Evolutionary conservation across 2,888 invertebrate genomes (phyloP).

Genomic region (Hypena proboscidalis): DNA sequence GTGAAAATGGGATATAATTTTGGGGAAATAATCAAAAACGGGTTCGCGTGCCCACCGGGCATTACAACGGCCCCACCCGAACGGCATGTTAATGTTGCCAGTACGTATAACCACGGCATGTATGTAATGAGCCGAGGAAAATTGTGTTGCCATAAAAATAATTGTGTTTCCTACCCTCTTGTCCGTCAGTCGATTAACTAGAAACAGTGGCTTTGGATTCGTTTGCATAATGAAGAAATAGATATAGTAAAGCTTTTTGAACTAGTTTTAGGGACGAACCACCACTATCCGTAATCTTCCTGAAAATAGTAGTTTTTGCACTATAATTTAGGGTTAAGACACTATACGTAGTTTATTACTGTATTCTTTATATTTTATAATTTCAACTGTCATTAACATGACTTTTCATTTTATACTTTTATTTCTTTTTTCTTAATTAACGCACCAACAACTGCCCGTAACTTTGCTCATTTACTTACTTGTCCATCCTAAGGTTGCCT

Average conservation of each 20-base stretch:
- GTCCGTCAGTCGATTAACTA: constrained; percentile 66
- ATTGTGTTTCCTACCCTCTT: constrained; percentile 75
- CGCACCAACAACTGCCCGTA: too few species aligned
- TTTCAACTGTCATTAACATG: too few species aligned
- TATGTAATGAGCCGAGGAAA: constrained; percentile 84
- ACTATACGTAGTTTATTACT: too few species aligned
- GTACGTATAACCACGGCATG: constrained; percentile 72
- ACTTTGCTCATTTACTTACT: too few species aligned
- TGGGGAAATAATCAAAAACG: constrained; percentile 82
- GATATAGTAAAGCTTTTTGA: constrained; percentile 7
- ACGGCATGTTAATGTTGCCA: constrained; percentile 82
- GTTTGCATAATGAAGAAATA: constrained; percentile 36
- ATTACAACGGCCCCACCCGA: constrained; percentile 79
- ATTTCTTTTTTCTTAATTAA: too few species aligned
- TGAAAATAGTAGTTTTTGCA: too few species aligned
- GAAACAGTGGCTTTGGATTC: constrained; percentile 25
- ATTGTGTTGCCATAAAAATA: constrained; percentile 85
- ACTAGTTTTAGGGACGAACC: too few species aligned
- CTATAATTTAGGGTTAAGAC: too few species aligned
- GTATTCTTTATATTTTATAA: too few species aligned
- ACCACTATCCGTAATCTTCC: too few species aligned
- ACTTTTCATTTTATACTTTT: too few species aligned
- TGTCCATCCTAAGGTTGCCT: too few species aligned
- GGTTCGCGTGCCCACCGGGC: constrained; percentile 81
- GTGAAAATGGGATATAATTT: constrained; percentile 85